Evolutionary conservation across 2,797 vertebrate genomes (phyloP), one percentile per base, ranked within the genome.

Genomic region (Pteronotus mesoamericanus): DNA sequence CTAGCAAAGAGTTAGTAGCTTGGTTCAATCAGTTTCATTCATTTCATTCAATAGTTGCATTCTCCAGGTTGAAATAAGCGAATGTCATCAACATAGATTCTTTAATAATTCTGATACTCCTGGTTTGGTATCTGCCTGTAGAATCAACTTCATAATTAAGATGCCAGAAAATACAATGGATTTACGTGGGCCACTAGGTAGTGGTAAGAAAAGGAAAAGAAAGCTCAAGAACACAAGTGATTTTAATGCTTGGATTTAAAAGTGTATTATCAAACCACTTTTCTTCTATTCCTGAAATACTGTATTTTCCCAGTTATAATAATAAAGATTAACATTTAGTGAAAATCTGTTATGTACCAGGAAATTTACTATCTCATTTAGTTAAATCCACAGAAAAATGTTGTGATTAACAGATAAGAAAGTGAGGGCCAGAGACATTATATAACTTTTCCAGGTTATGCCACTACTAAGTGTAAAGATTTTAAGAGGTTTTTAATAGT

Each of bases 91-190:
- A 29, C 16, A 26, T 21, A 64, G 26, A 18, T 92, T 26, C 57
- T 18, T 2, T 19, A 29, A 32, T 37, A 78, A 77, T 71, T 26
- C 14, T 21, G 68, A 42, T 69, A 59, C 6, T 83, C 6, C n/a
- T 79, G n/a, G 48, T 64, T 68, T 93, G 34, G 8, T 66, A 51
- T 84, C 57, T 79, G 3, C 57, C 29, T 57, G 4, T 88, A 64
- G 69, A 94, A 57, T 85, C 59, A 86, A 89, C 87, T 87, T 12
- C 37, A 37, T 88, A 51, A 96, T 74, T 46, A 91, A 61, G 46
- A 86, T n/a, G 24, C n/a, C 22, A 71, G 34, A 55, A 55, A 92
- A 92, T 61, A 22, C 32, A 42, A 0, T 37, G 51, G 5, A 8
- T 72, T 75, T 61, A 66, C 18, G 14, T 51, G 32, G 12, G 69